phyloP scores from a whole-genome alignment of 1,140 invertebrate genomes.

The Drosophila kikkawai region DNA sequence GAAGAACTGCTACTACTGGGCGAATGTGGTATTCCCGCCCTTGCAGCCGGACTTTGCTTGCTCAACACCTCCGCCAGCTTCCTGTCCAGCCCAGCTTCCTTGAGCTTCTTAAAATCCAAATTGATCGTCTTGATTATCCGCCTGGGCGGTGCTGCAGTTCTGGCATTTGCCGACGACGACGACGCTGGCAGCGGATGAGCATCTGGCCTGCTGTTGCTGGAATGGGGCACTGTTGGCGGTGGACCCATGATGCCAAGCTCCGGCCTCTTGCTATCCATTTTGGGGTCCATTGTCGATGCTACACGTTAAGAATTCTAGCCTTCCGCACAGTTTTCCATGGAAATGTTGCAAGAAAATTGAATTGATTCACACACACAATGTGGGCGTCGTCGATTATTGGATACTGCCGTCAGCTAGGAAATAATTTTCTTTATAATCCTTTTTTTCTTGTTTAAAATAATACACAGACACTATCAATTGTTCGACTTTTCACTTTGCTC shows the following conservation, averaged over 20 bases:
- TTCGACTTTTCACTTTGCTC: background rate
- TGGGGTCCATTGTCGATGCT: conserved; percentile 9
- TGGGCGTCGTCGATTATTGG: background rate
- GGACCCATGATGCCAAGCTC: conserved; percentile 30
- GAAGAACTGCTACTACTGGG: background rate
- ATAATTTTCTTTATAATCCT: background rate
- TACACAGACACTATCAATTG: background rate
- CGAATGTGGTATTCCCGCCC: background rate
- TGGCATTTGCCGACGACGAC: background rate
- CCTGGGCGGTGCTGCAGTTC: conserved; percentile 35
- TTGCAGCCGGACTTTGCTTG: conserved; percentile 44
- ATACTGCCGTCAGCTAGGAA: no score
- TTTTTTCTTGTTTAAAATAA: background rate
- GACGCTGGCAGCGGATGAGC: conserved; percentile 10
- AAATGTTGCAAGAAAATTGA: conserved; percentile 5
- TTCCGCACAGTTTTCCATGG: background rate
- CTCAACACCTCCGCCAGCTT: conserved; percentile 68
- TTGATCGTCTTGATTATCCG: conserved; percentile 66
- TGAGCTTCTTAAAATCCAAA: conserved; percentile 73
- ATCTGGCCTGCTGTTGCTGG: conserved; percentile 16
- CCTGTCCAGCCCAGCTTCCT: conserved; percentile 68
- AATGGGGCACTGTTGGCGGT: conserved; percentile 13
- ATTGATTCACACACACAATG: conserved; percentile 2
- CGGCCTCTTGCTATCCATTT: conserved; percentile 7
- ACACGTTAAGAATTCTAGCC: background rate